A percentile compares a stretch with the other conserved stretches of the same genome.
Evolutionary conservation across 2,888 invertebrate genomes (phyloP).

Genomic region (Epistrophe grossulariae): DNA sequence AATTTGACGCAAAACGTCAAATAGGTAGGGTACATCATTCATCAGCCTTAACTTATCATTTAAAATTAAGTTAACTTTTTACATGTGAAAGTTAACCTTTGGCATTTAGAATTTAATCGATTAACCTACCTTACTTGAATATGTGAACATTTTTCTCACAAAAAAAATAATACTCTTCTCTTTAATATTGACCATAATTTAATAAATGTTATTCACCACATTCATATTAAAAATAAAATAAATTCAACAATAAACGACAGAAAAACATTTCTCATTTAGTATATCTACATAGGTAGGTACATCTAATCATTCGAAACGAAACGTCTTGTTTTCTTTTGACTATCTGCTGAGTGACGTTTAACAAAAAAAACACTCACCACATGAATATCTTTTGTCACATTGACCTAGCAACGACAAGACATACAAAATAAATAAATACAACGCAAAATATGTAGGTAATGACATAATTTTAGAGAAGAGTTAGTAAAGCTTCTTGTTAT

Average conservation of each 20-base stretch:
- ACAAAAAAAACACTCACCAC: constrained; percentile 5
- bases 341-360: constrained; percentile 28
- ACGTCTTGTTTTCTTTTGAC: constrained; percentile 15
- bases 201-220: constrained; percentile 16
- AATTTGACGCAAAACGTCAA: background rate
- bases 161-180: constrained; percentile 8
- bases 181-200: constrained; percentile 5
- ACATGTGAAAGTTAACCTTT: background rate
- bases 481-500: constrained; percentile 9
- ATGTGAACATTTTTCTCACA: background rate
- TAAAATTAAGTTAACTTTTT: background rate
- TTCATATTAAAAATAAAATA: background rate
- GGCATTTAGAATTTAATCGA: background rate
- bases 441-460: constrained; percentile 37
- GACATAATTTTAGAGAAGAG: constrained; percentile 54
- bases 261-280: background rate
- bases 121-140: background rate
- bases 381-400: constrained; percentile 51
- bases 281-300: background rate
- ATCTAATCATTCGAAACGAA: constrained; percentile 18
- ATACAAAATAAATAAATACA: constrained; percentile 4
- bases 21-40: background rate
- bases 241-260: constrained; percentile 12
- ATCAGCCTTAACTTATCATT: background rate
- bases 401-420: constrained; percentile 57